Evolutionary conservation across 2,888 invertebrate species (phyloP).

Genomic region (Embidobia sp.): DNA sequence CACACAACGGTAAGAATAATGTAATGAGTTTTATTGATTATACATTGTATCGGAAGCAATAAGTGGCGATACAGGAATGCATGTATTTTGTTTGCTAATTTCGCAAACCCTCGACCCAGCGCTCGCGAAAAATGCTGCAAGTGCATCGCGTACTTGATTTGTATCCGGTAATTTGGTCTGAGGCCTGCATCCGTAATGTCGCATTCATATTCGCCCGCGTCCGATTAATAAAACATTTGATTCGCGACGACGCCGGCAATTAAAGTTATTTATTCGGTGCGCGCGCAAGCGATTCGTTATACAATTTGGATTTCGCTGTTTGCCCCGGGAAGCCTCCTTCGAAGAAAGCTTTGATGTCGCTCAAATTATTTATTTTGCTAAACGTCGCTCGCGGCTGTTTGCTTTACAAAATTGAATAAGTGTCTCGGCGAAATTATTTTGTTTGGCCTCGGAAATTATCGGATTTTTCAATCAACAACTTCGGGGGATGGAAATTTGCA

Average conservation of each 20-base stretch:
- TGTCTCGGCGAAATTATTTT: neutral
- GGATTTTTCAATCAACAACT: too few relatives aligned
- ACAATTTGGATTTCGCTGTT: slow-evolving; percentile 25
- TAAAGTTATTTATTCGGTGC: slow-evolving; percentile 50
- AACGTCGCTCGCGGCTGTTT: slow-evolving; percentile 1
- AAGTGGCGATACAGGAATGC: too few relatives aligned
- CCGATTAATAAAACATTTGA: slow-evolving; percentile 59
- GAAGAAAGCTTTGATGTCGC: neutral
- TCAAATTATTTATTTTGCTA: slow-evolving; percentile 15
- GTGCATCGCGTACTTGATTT: slow-evolving; percentile 50
- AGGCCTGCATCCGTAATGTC: slow-evolving; percentile 39
- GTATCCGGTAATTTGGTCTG: slow-evolving; percentile 51
- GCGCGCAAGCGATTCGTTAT: slow-evolving; percentile 22
- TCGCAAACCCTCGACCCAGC: slow-evolving; percentile 12
- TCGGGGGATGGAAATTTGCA: too few relatives aligned
- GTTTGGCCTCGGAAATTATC: neutral
- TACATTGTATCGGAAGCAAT: too few relatives aligned
- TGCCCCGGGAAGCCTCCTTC: neutral
- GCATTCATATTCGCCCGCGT: slow-evolving; percentile 34
- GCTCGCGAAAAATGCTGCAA: slow-evolving; percentile 45
- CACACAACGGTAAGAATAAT: too few relatives aligned
- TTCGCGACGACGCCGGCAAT: slow-evolving; percentile 44
- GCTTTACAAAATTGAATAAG: neutral
- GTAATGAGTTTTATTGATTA: too few relatives aligned
- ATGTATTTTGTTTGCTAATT: slow-evolving; percentile 55